Conservation (phyloP, 2,113 vertebrate genomes). For the Recurvirostra avosetta region DNA sequence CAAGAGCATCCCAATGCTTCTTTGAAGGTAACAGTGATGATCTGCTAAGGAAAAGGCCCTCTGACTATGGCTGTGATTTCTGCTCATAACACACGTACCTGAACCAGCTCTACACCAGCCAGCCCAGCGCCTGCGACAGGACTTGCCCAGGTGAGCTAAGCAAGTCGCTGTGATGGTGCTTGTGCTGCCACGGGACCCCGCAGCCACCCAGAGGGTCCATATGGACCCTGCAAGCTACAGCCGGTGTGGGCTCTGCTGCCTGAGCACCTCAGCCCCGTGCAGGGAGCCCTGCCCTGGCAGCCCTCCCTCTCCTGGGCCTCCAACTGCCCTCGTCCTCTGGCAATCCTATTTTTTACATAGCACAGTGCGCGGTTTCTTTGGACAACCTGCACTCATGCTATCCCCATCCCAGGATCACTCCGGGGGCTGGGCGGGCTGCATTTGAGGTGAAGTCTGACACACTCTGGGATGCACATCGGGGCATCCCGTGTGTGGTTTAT, state of each 20-base stretch:
- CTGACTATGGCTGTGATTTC: not conserved
- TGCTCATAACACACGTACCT: accelerated
- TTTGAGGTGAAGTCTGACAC: not conserved
- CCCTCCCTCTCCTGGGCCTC: not conserved
- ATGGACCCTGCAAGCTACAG: too few relatives aligned
- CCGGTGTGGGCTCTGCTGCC: too few relatives aligned
- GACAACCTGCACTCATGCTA: not conserved
- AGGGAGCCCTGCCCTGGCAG: too few relatives aligned
- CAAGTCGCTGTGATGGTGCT: too few relatives aligned
- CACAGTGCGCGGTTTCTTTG: not conserved
- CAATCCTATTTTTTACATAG: not conserved
- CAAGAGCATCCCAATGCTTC: not conserved
- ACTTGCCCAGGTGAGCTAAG: too few relatives aligned
- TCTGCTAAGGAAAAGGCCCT: not conserved
- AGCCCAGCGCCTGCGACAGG: not conserved
- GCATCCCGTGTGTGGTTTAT: not conserved
- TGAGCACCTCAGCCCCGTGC: too few relatives aligned
- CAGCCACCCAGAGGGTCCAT: too few relatives aligned
- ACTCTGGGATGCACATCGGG: accelerated
- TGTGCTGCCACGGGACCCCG: too few relatives aligned
- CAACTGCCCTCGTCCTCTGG: not conserved
- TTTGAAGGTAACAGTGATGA: not conserved
- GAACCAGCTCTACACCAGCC: not conserved
- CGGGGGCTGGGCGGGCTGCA: not conserved
- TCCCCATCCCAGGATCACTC: not conserved